Base-by-base conservation (phyloP, 2,888 invertebrate species). In the Philereme transversata region DNA sequence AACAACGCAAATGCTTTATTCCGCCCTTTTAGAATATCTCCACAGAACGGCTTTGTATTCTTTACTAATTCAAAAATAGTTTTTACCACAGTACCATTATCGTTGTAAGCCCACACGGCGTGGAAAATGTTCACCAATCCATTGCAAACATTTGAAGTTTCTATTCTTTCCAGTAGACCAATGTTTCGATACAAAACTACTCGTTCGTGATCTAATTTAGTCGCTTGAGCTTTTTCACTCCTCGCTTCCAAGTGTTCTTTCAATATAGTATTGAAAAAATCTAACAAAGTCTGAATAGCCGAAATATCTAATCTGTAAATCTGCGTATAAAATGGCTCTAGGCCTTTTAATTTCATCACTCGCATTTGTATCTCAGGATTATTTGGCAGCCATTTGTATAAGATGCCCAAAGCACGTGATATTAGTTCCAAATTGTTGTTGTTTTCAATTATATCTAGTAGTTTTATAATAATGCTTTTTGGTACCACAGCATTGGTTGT, bases 251-350 rank as follows among this genome's bases (percentile, higher is more conserved):
- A 40, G 70, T 91, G 91, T 58, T 91, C 90, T 11, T 76, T 74
- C 3, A 90, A 43, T 51, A 91, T 82, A n/a, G 65, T 83, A 69
- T 86, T 87, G 11, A 90, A 88, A 0, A 91, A 66, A 7, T 84
- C 79, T 5, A 91, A 61, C 9, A 88, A 67, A 2, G 70, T 78
- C 34, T 77, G 65, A 5, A 86, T 73, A 0, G 76, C 76, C 0
- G 74, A 68, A 0, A 71, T 62, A 9, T 88, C 86, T 10, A 90
- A 59, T 54, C 84, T 83, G 0, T 72, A 22, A 0, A 88, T 71
- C 69, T 90, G 87, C 0, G 79, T 44, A 55, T 90, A 90, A 62
- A 91, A 90, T 0, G 84, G 81, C 47, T 84, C 81, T 0, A 91
- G 57, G 0, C 90, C 90, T 73, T 82, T 87, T 1, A 81, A 36